A percentile compares a stretch with the other conserved stretches of the same genome.
phyloP scores from a whole-genome alignment of 2,113 vertebrate genomes.

The Myotis brandtii region DNA sequence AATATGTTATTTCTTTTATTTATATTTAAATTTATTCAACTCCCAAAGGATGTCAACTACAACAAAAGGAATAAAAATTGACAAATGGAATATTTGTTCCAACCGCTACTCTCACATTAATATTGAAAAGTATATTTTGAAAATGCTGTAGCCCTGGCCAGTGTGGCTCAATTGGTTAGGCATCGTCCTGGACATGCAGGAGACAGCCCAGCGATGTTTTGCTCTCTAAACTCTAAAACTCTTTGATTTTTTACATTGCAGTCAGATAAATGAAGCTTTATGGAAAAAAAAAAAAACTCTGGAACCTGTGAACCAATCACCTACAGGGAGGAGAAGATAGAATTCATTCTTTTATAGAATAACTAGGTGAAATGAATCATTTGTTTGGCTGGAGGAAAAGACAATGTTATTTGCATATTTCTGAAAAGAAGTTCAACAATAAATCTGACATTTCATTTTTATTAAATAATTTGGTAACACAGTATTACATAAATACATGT shows the following conservation, averaged over 20 bases:
- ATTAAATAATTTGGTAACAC: neutral
- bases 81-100: constrained; percentile 29
- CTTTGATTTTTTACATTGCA: neutral
- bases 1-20: constrained; percentile 46
- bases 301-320: neutral
- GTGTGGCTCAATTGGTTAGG: neutral
- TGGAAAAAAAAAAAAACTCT: neutral
- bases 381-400: neutral
- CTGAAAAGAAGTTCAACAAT: constrained; percentile 32
- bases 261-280: constrained; percentile 32
- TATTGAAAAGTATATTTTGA: constrained; percentile 10
- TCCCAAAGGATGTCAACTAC: constrained; percentile 29
- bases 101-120: constrained; percentile 31
- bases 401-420: constrained; percentile 24
- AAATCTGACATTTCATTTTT: neutral
- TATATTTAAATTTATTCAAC: constrained; percentile 47
- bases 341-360: neutral
- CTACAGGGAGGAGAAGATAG: neutral
- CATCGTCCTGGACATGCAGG: neutral
- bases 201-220: neutral
- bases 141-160: neutral
- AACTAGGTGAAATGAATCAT: neutral
- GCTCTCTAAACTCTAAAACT: constrained; percentile 6
- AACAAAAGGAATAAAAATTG: constrained; percentile 54
- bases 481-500: neutral